Conservation (phyloP, 1,140 invertebrate species). For the Brachionus koreanus region DNA sequence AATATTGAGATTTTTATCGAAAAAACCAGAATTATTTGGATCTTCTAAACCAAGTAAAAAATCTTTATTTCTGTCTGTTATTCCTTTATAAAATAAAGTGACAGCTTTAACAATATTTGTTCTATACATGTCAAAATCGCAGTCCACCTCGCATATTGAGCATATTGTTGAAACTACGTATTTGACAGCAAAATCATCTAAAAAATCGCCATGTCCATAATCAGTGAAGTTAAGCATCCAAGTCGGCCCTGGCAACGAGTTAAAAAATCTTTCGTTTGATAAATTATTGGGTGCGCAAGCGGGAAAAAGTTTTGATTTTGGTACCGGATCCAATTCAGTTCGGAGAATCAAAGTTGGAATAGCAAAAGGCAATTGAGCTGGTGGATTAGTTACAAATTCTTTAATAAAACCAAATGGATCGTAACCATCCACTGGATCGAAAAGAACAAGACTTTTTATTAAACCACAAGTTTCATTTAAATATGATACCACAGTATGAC, state of each 20-base stretch:
- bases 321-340: neutral
- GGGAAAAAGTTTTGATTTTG: neutral
- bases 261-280: constrained; percentile 18
- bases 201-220: constrained; percentile 42
- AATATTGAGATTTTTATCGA: neutral
- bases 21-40: constrained; percentile 10
- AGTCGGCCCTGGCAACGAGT: constrained; percentile 23
- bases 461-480: constrained; percentile 38
- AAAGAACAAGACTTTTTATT: constrained; percentile 29
- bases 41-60: neutral
- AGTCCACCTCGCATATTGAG: constrained; percentile 1
- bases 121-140: constrained; percentile 13
- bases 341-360: constrained; percentile 13
- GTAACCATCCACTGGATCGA: constrained; percentile 39
- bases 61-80: neutral
- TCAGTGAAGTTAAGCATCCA: neutral
- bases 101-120: constrained; percentile 13
- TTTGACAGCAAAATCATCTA: constrained; percentile 36
- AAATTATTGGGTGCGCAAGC: constrained; percentile 35
- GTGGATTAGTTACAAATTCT: constrained; percentile 32
- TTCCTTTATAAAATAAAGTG: neutral
- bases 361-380: constrained; percentile 21
- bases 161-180: neutral
- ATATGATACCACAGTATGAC: constrained; percentile 32
- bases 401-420: constrained; percentile 38